phyloP scores from a whole-genome alignment of 2,888 invertebrate genomes.

The Venusia cambrica region DNA sequence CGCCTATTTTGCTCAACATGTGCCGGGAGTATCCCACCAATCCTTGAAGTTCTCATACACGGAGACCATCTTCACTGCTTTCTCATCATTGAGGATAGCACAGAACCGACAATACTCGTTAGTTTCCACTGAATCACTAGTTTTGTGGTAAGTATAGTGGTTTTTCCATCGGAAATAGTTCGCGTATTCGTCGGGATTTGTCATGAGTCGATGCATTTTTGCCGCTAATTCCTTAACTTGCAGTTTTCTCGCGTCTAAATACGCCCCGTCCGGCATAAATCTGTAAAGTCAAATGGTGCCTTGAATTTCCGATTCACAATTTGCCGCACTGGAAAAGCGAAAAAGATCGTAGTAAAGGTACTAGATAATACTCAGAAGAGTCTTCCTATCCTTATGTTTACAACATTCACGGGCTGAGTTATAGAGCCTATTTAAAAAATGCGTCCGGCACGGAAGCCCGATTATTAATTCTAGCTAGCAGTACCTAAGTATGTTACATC shows the following conservation, averaged over 20 bases:
- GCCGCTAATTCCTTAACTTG: conserved; percentile 43
- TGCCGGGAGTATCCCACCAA: conserved; percentile 55
- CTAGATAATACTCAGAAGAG: no score
- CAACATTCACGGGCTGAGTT: no score
- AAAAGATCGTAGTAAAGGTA: no score
- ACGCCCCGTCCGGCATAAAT: conserved; percentile 63
- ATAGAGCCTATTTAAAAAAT: no score
- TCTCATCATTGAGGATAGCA: conserved; percentile 49
- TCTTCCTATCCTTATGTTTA: no score
- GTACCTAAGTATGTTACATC: no score
- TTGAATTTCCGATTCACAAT: no score
- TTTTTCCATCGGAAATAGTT: conserved; percentile 64
- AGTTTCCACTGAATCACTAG: conserved; percentile 45
- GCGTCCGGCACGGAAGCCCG: no score
- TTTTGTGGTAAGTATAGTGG: conserved; percentile 54
- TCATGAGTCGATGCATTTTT: conserved; percentile 52
- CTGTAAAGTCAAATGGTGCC: no score
- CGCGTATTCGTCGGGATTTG: conserved; percentile 46
- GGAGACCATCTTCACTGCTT: conserved; percentile 38
- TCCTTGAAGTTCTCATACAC: conserved; percentile 46
- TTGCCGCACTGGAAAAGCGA: no score
- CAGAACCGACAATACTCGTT: conserved; percentile 66
- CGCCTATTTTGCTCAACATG: no score
- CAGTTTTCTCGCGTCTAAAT: conserved; percentile 53
- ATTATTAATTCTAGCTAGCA: no score